Conservation (phyloP, 2,113 vertebrate genomes). For the Campylomormyrus tamandua region DNA sequence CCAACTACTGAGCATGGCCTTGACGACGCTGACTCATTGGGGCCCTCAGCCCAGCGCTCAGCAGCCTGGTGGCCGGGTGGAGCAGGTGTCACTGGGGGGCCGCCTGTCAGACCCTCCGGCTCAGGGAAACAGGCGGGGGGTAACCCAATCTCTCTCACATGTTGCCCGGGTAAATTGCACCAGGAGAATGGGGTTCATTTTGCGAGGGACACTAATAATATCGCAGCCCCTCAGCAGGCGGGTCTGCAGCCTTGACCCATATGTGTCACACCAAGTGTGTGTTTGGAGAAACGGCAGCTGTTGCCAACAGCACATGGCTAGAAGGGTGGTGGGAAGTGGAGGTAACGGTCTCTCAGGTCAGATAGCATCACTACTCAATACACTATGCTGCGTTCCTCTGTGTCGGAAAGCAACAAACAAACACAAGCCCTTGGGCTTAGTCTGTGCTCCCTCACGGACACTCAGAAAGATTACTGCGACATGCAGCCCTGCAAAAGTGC, state of each 20-base stretch:
- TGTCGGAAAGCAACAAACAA: not conserved
- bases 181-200: constrained; percentile 5
- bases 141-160: constrained; percentile 20
- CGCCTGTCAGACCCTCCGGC: not conserved
- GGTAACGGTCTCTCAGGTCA: not conserved
- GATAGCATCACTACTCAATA: not conserved
- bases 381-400: not conserved
- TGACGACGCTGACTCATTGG: not conserved
- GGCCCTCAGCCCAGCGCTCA: not conserved
- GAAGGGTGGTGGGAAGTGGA: not conserved
- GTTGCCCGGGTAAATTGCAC: not conserved
- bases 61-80: not conserved
- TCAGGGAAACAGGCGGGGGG: not conserved
- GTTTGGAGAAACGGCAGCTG: constrained; percentile 2
- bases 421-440: not conserved
- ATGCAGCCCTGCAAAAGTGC: not conserved
- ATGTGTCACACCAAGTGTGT: not conserved
- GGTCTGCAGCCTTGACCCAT: not conserved
- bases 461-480: not conserved
- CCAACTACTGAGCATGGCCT: not conserved
- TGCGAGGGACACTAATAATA: constrained; percentile 20
- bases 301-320: not conserved
- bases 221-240: not conserved
- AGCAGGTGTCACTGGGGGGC: constrained; percentile 9
- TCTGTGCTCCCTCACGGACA: not conserved